A percentile compares a stretch with the other conserved stretches of the same genome.
phyloP scores from a whole-genome alignment of 2,797 vertebrate species.

The Mus caroli region DNA sequence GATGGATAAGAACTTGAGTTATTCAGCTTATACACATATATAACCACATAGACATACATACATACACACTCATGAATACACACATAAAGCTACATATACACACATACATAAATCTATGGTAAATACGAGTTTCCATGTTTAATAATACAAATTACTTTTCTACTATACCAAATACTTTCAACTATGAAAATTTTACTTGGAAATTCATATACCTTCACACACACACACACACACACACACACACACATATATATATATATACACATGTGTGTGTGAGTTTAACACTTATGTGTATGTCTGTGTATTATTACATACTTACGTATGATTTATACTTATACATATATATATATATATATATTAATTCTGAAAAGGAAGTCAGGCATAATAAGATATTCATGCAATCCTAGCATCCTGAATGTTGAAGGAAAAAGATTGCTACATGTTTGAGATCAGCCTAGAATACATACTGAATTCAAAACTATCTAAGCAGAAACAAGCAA shows the following conservation, averaged over 20 bases:
- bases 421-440: not conserved
- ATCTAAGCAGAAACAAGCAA: not conserved
- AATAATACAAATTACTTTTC: constrained; percentile 26
- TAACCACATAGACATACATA: not conserved
- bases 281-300: not conserved
- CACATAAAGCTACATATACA: not conserved
- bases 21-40: not conserved
- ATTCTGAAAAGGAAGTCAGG: not conserved
- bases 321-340: not conserved
- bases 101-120: not conserved
- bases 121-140: not conserved
- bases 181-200: not conserved
- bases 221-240: not conserved
- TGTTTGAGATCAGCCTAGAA: not conserved
- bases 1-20: not conserved
- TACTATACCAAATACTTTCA: not conserved
- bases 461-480: not conserved
- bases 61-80: not conserved
- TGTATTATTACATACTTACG: not conserved
- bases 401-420: not conserved
- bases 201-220: not conserved
- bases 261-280: not conserved
- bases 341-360: not conserved
- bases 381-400: not conserved
- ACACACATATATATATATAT: not conserved